Evolutionary conservation across 2,797 vertebrate genomes (phyloP).

Genomic region (Anguilla pacifica): DNA sequence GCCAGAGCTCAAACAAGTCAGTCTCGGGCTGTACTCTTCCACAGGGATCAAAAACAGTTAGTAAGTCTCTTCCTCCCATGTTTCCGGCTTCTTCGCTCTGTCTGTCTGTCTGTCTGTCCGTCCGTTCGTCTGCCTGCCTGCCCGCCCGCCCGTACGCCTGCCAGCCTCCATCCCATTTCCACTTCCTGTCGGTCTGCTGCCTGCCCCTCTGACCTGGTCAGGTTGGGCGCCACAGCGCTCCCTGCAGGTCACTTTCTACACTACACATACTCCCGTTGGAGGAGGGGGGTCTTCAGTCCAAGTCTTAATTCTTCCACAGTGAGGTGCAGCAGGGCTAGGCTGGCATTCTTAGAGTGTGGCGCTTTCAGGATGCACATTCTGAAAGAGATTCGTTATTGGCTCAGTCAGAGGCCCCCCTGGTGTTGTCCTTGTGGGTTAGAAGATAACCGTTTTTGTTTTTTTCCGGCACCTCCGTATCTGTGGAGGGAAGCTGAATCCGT

Average conservation of each 20-base stretch:
- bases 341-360: not conserved
- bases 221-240: conserved; percentile 45
- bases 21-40: conserved; percentile 91
- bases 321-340: not conserved
- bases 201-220: conserved; percentile 25
- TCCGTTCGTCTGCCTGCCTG: conserved; percentile 36
- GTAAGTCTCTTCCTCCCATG: conserved; percentile 83
- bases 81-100: conserved; percentile 64
- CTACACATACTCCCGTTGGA: not conserved
- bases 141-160: not conserved
- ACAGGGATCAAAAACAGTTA: conserved; percentile 96
- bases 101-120: conserved; percentile 1
- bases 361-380: too few species aligned
- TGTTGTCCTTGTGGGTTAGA: not conserved
- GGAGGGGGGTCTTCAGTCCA: not conserved
- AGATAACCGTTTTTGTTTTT: not conserved
- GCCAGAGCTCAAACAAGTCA: conserved; percentile 95
- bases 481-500: not conserved
- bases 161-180: conserved; percentile 40
- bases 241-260: conserved; percentile 44
- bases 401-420: too few species aligned
- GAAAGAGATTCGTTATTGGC: too few species aligned
- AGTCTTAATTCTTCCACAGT: not conserved
- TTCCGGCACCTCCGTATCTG: not conserved
- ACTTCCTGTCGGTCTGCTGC: conserved; percentile 36